Evolutionary conservation across 2,888 invertebrate genomes (phyloP).

Genomic region (Scaptomyza caliginosa): DNA sequence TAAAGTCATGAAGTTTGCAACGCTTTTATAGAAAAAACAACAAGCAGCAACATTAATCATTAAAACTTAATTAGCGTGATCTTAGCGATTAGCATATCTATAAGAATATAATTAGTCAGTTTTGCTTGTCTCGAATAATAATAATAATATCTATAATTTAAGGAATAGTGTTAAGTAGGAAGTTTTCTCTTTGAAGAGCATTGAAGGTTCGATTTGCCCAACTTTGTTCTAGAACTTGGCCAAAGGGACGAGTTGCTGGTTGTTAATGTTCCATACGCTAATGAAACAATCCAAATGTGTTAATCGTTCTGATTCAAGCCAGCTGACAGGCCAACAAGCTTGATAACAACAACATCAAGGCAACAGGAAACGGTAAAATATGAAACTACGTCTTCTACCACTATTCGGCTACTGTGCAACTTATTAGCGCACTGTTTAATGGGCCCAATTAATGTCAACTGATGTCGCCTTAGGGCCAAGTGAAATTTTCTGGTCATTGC

Average conservation of each 20-base stretch:
- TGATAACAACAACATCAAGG: conserved; percentile 24
- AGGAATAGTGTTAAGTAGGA: no score
- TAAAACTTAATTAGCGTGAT: conserved; percentile 54
- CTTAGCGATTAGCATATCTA: conserved; percentile 34
- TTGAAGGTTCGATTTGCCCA: conserved; percentile 13
- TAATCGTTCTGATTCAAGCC: conserved; percentile 66
- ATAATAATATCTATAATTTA: not conserved
- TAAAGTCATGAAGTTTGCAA: conserved; percentile 53
- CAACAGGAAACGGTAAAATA: conserved; percentile 25
- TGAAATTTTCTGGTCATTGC: conserved; percentile 56
- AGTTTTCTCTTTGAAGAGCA: conserved; percentile 15
- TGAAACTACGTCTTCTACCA: conserved; percentile 39
- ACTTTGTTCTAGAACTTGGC: not conserved
- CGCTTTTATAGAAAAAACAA: not conserved
- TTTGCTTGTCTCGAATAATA: conserved; percentile 31
- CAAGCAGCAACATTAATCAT: conserved; percentile 24
- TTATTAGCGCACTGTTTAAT: conserved; percentile 73
- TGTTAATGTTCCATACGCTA: conserved; percentile 50
- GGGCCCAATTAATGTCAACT: conserved; percentile 76
- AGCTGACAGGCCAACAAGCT: conserved; percentile 63
- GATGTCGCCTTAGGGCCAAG: conserved; percentile 52
- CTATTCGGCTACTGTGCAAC: conserved; percentile 39
- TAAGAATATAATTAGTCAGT: no score
- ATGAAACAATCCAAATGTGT: conserved; percentile 61
- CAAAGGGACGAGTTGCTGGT: conserved; percentile 19